Percentiles rank a stretch among this genome's conserved stretches.
Evolutionary conservation across 2,888 invertebrate species (phyloP).

Genomic region (Parnassius glacialis): DNA sequence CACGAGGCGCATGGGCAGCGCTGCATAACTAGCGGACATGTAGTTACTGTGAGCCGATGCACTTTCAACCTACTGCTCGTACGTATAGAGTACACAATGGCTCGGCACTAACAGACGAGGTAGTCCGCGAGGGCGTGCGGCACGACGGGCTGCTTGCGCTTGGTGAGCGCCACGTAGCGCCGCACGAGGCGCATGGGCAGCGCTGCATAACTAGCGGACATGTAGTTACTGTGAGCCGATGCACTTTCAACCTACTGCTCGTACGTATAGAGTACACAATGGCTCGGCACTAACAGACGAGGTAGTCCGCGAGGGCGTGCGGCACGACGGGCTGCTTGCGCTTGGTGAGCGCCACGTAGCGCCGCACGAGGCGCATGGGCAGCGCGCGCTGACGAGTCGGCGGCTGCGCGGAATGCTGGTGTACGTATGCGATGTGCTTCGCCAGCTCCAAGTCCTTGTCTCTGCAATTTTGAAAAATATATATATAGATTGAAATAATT

Average conservation of each 20-base stretch:
- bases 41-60: too few species aligned
- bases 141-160: too few species aligned
- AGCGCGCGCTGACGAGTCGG: slow-evolving; percentile 87
- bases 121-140: too few species aligned
- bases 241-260: too few species aligned
- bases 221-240: too few species aligned
- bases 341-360: slow-evolving; percentile 95
- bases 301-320: slow-evolving; percentile 90
- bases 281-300: slow-evolving; percentile 82
- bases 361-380: slow-evolving; percentile 95
- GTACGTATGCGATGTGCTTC: slow-evolving; percentile 98
- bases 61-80: too few species aligned
- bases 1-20: too few species aligned
- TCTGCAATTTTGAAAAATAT: slow-evolving; percentile 37
- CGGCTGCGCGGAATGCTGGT: slow-evolving; percentile 94
- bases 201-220: too few species aligned
- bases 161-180: too few species aligned
- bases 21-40: too few species aligned
- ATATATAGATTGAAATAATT: too few species aligned
- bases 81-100: neutral
- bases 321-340: slow-evolving; percentile 94
- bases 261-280: neutral
- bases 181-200: too few species aligned
- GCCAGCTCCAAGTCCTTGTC: slow-evolving; percentile 91
- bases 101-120: slow-evolving; percentile 56